Evolutionary conservation across 37 sponge, comb jelly and placozoan species (phyloP).

Genomic region (Ephydatia muelleri): DNA sequence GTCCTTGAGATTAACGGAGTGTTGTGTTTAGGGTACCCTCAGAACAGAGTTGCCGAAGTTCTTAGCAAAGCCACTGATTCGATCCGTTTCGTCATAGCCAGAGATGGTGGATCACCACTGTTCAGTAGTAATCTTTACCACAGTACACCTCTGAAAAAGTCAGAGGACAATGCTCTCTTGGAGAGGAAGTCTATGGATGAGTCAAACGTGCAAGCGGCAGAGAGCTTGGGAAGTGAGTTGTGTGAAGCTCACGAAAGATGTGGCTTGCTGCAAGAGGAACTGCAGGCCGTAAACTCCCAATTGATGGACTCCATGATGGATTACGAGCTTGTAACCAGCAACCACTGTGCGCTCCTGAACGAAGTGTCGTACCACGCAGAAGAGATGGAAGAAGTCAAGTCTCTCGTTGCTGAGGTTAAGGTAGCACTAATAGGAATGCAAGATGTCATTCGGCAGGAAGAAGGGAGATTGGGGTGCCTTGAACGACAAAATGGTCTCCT

Average conservation of each 20-base stretch:
- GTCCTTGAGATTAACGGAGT: constrained; percentile 66
- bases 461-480: constrained; percentile 4
- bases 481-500: constrained; percentile 16
- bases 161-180: constrained; percentile 26
- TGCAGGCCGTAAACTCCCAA: constrained; percentile 16
- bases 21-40: constrained; percentile 41
- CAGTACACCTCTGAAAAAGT: constrained; percentile 24
- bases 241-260: constrained; percentile 15
- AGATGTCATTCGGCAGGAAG: constrained; percentile 17
- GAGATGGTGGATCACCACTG: constrained; percentile 14
- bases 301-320: constrained; percentile 25
- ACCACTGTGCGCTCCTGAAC: constrained; percentile 39
- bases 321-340: constrained; percentile 12
- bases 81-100: constrained; percentile 50
- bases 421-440: constrained; percentile 18
- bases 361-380: not conserved
- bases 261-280: constrained; percentile 33
- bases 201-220: not conserved
- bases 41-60: constrained; percentile 25
- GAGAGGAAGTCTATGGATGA: not conserved
- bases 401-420: constrained; percentile 27
- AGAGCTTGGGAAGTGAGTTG: not conserved
- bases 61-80: constrained; percentile 33
- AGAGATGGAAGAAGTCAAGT: constrained; percentile 28
- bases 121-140: not conserved